phyloP scores from a whole-genome alignment of 2,888 invertebrate genomes.

The Torymus aiolomorphi region DNA sequence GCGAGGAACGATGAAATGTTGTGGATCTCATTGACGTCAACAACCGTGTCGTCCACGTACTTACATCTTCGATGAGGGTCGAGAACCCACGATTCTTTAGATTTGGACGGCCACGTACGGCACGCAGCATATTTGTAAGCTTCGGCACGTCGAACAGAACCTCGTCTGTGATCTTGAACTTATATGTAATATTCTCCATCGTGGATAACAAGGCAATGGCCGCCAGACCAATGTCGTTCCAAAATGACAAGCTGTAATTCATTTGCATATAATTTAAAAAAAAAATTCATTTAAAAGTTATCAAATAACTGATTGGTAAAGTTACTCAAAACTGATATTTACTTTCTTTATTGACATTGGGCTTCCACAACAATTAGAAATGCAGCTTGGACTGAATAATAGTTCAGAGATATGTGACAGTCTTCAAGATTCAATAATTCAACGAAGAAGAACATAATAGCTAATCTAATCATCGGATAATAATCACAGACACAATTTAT shows the following conservation, averaged over 20 bases:
- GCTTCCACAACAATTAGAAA: conserved; percentile 77
- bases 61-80: conserved; percentile 65
- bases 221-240: conserved; percentile 64
- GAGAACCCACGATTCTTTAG: conserved; percentile 63
- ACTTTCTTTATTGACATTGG: conserved; percentile 65
- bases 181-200: conserved; percentile 65
- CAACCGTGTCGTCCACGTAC: conserved; percentile 65
- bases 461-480: conserved; percentile 71
- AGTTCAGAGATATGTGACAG: conserved; percentile 76
- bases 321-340: conserved; percentile 65
- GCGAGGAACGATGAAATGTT: conserved; percentile 68
- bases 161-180: conserved; percentile 64
- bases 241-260: conserved; percentile 61
- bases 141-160: conserved; percentile 63
- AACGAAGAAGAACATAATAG: conserved; percentile 72
- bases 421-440: conserved; percentile 75
- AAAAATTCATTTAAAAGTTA: too few species aligned
- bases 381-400: conserved; percentile 77
- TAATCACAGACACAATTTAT: conserved; percentile 62
- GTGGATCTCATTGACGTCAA: conserved; percentile 49
- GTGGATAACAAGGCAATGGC: conserved; percentile 65
- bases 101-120: conserved; percentile 62
- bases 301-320: conserved; percentile 1
- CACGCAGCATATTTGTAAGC: conserved; percentile 67
- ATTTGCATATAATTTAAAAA: conserved; percentile 10